Conservation (phyloP, 1,140 invertebrate genomes). For the Conus betulinus region DNA sequence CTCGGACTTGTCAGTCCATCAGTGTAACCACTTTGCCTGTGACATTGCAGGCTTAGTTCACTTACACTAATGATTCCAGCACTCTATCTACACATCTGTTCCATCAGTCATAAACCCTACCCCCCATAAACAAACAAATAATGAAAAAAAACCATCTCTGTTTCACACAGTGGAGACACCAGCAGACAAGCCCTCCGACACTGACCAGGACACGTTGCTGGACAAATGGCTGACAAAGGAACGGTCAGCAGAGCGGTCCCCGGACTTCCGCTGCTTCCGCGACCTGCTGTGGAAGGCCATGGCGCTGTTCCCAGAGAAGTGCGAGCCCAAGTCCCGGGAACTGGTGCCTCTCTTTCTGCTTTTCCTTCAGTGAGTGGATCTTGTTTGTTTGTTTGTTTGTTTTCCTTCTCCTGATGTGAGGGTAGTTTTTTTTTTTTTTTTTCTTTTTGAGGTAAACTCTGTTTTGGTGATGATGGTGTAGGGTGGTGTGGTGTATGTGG, state of each 20-base stretch:
- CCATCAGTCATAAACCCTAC: background rate
- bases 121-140: background rate
- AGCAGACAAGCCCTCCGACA: background rate
- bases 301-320: conserved; percentile 83
- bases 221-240: background rate
- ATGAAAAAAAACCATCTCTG: background rate
- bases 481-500: too few relatives aligned
- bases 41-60: too few relatives aligned
- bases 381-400: background rate
- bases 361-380: conserved; percentile 75
- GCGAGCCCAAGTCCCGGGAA: conserved; percentile 87
- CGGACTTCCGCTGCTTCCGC: conserved; percentile 81
- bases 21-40: too few relatives aligned
- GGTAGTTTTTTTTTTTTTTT: background rate
- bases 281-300: conserved; percentile 88
- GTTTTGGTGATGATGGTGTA: too few relatives aligned
- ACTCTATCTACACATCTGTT: too few relatives aligned
- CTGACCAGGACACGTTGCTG: background rate
- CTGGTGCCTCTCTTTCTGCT: conserved; percentile 86
- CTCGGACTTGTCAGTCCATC: too few relatives aligned
- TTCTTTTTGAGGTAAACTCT: too few relatives aligned
- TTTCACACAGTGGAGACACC: background rate
- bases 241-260: background rate
- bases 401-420: conserved; percentile 2
- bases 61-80: too few relatives aligned